Evolutionary conservation across 2,113 vertebrate genomes (phyloP).

Genomic region (Deroptyus accipitrinus): DNA sequence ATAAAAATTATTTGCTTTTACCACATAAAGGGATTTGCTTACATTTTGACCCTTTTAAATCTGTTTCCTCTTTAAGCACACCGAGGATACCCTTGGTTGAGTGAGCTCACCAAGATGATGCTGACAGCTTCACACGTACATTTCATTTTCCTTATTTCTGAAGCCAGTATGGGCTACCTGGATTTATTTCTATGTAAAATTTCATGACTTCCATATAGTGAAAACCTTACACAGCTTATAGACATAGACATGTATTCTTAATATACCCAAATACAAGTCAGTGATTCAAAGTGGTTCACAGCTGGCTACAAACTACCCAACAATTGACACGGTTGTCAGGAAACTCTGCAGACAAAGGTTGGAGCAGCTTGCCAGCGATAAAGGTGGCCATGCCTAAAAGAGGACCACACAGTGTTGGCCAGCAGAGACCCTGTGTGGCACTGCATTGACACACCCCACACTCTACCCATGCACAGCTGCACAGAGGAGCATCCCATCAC

Average conservation of each 20-base stretch:
- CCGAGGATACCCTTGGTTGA: not conserved
- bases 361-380: not conserved
- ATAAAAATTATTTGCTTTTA: constrained; percentile 45
- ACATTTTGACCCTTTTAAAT: not conserved
- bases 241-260: not conserved
- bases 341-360: not conserved
- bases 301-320: not conserved
- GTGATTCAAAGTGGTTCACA: not conserved
- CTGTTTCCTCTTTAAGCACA: not conserved
- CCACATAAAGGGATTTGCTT: constrained; percentile 38
- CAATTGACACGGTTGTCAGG: not conserved
- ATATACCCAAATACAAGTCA: not conserved
- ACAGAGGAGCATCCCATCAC: not conserved
- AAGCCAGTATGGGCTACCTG: not conserved
- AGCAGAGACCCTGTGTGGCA: not conserved
- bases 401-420: rapidly evolving
- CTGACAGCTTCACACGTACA: not conserved
- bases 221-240: not conserved
- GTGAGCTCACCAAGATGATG: not conserved
- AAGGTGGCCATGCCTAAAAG: not conserved
- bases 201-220: not conserved
- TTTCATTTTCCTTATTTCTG: not conserved
- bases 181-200: not conserved
- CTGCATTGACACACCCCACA: too few species aligned
- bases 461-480: rapidly evolving